These are phyloP conservation scores for Corticium candelabrum DNA, from an alignment of 37 sponge, comb jelly and placozoan species.

Conservation along the genomic window DNA sequence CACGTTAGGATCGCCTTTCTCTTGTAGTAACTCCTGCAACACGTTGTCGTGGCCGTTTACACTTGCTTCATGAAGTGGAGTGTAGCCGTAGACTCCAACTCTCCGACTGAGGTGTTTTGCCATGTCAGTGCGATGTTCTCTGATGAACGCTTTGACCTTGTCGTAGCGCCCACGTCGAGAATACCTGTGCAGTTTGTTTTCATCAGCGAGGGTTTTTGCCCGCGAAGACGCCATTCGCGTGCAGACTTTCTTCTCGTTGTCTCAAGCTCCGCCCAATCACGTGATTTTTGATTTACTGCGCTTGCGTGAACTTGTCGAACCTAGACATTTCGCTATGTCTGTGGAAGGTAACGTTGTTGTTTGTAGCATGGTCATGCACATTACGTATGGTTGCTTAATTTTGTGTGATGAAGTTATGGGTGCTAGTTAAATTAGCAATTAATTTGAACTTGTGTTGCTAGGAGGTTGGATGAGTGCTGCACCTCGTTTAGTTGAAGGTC, in stretches of 20 bases:
- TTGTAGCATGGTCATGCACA: no score
- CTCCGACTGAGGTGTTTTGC: slow-evolving; percentile 28
- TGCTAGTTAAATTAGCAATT: no score
- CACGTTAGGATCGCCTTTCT: slow-evolving; percentile 45
- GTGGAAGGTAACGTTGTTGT: no score
- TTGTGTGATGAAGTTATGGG: no score
- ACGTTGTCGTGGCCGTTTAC: slow-evolving; percentile 39
- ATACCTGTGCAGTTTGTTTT: slow-evolving; percentile 37
- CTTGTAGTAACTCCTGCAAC: slow-evolving; percentile 27
- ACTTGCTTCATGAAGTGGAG: slow-evolving; percentile 69
- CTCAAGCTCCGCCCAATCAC: no score
- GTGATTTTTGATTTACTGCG: no score
- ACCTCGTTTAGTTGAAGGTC: not conserved
- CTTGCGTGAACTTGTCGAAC: no score
- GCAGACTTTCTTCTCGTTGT: not conserved
- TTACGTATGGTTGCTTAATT: no score
- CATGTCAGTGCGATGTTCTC: slow-evolving; percentile 13
- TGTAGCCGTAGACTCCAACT: slow-evolving; percentile 65
- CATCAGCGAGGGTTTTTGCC: slow-evolving; percentile 12
- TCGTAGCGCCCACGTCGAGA: slow-evolving; percentile 45
- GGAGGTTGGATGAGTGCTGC: no score
- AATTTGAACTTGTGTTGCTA: no score
- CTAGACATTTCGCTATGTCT: no score
- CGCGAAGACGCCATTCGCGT: not conserved
- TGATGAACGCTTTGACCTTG: slow-evolving; percentile 18